Evolutionary conservation across 2,113 vertebrate species (phyloP).

Genomic region (Rutilus rutilus): DNA sequence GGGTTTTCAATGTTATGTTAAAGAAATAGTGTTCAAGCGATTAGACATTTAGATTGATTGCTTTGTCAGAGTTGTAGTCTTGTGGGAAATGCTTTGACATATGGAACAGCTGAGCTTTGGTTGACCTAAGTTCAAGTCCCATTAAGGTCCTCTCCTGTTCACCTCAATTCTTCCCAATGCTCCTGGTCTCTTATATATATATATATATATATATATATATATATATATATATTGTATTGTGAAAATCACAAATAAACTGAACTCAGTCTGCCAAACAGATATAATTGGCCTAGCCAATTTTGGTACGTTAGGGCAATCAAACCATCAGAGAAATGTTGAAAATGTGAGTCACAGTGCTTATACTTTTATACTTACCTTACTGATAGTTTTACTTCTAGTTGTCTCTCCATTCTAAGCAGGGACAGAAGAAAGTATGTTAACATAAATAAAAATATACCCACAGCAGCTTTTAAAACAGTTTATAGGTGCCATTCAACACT

Average conservation of each 20-base stretch:
- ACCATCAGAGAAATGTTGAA: background rate
- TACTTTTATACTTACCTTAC: background rate
- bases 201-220: too few relatives aligned
- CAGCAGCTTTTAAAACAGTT: background rate
- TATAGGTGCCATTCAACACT: background rate
- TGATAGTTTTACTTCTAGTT: background rate
- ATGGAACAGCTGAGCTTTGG: background rate
- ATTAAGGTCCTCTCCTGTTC: background rate
- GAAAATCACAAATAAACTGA: too few relatives aligned
- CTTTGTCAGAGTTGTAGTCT: background rate
- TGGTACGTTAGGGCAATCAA: background rate
- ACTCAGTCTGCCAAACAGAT: too few relatives aligned
- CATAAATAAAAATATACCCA: background rate
- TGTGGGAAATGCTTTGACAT: background rate
- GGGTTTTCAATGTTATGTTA: background rate
- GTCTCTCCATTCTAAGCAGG: background rate
- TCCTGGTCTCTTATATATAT: too few relatives aligned
- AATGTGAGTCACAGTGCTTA: background rate
- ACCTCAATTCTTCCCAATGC: background rate
- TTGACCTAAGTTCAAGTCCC: background rate
- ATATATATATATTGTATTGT: too few relatives aligned
- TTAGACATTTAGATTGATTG: background rate
- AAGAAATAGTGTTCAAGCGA: background rate
- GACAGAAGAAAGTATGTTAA: background rate
- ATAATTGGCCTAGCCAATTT: background rate